phyloP scores from a whole-genome alignment of 2,113 vertebrate species.

The Chrysemys picta region DNA sequence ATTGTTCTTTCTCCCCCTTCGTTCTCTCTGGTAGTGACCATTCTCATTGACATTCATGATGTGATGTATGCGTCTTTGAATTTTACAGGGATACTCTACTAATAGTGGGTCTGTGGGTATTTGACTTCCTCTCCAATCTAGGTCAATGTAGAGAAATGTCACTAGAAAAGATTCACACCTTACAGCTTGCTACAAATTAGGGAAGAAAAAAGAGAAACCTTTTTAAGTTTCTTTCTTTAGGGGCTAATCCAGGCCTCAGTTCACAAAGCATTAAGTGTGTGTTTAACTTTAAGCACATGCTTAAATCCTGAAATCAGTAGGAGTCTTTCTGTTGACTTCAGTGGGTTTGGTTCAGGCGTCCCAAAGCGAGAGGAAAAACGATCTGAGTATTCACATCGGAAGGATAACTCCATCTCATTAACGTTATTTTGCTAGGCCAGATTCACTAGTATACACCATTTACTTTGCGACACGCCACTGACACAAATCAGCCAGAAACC shows the following conservation, averaged over 20 bases:
- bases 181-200: neutral
- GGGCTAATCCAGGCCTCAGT: neutral
- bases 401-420: neutral
- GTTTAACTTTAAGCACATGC: rapidly evolving
- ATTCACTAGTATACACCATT: rapidly evolving
- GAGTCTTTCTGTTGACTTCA: rapidly evolving
- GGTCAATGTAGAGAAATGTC: neutral
- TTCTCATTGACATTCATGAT: neutral
- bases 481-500: no score
- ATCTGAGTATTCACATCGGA: neutral
- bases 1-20: neutral
- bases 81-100: neutral
- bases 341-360: neutral
- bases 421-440: neutral
- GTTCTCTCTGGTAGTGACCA: neutral
- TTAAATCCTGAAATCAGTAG: neutral
- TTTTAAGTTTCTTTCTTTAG: neutral
- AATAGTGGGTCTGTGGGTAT: neutral
- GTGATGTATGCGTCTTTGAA: neutral
- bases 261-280: neutral
- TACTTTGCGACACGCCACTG: neutral
- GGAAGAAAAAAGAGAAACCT: neutral
- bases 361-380: neutral
- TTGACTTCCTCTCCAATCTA: neutral
- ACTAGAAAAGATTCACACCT: neutral